phyloP scores from a whole-genome alignment of 2,113 vertebrate genomes.

The Hydrochoerus hydrochaeris region DNA sequence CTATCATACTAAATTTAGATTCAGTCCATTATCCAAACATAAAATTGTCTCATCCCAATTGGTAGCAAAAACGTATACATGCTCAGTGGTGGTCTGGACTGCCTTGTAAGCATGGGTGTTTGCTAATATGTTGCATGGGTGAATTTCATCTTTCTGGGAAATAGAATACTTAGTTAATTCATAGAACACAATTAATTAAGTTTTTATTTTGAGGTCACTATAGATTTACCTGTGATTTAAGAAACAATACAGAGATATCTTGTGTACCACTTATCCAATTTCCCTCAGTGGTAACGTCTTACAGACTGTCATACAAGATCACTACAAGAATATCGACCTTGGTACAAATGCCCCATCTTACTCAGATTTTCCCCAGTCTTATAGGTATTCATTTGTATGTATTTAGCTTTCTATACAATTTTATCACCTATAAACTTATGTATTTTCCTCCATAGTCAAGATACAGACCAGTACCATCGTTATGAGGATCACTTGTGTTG shows the following conservation, averaged over 20 bases:
- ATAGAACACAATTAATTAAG: neutral
- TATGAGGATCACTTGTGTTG: neutral
- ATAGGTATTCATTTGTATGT: neutral
- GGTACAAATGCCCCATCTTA: neutral
- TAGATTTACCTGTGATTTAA: neutral
- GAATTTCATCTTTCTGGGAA: neutral
- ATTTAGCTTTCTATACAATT: neutral
- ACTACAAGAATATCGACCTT: neutral
- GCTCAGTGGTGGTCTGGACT: neutral
- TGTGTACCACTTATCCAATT: neutral
- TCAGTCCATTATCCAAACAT: neutral
- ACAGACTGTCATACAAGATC: neutral
- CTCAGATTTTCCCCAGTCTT: neutral
- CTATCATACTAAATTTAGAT: neutral
- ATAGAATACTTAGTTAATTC: neutral
- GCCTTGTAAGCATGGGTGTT: neutral
- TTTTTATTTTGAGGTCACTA: constrained; percentile 39
- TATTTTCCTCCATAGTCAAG: neutral
- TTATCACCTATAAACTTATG: neutral
- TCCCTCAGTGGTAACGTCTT: neutral
- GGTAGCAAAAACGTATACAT: neutral
- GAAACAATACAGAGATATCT: neutral
- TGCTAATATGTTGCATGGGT: neutral
- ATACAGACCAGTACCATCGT: neutral
- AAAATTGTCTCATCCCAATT: neutral